Conservation (phyloP, 2,113 vertebrate species). For the Columba livia region DNA sequence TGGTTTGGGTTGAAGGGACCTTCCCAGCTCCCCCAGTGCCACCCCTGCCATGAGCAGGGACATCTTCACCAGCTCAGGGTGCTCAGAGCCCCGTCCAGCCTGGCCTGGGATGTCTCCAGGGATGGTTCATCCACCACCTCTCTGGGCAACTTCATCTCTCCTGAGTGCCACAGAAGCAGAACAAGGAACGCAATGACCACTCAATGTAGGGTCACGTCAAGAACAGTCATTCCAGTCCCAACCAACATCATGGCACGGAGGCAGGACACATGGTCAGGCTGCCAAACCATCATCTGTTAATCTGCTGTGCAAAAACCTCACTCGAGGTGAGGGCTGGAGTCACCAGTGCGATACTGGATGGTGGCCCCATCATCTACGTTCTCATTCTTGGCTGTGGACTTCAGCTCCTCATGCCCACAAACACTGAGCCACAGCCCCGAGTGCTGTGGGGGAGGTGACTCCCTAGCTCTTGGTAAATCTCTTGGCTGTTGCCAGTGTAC, state of each 20-base stretch:
- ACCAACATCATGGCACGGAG: rapidly evolving
- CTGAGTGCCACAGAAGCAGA: neutral
- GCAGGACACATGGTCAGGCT: neutral
- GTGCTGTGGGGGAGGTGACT: neutral
- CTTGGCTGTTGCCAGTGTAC: neutral
- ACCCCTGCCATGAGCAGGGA: too few relatives aligned
- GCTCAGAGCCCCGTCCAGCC: too few relatives aligned
- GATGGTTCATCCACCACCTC: too few relatives aligned
- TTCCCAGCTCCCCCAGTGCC: too few relatives aligned
- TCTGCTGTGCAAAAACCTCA: neutral
- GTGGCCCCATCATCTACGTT: rapidly evolving
- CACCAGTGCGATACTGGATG: rapidly evolving
- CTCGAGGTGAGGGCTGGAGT: neutral
- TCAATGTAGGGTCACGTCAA: neutral
- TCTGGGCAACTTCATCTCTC: too few relatives aligned
- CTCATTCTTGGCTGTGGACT: neutral
- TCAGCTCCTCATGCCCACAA: neutral
- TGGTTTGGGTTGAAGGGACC: too few relatives aligned
- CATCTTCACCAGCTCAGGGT: too few relatives aligned
- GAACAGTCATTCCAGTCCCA: neutral
- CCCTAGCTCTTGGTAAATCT: neutral
- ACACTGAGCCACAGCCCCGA: too few relatives aligned
- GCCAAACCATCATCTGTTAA: rapidly evolving
- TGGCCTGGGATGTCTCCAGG: too few relatives aligned
- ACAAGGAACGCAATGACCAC: neutral